phyloP scores from a whole-genome alignment of 2,888 invertebrate genomes.

The Cactoblastis cactorum region DNA sequence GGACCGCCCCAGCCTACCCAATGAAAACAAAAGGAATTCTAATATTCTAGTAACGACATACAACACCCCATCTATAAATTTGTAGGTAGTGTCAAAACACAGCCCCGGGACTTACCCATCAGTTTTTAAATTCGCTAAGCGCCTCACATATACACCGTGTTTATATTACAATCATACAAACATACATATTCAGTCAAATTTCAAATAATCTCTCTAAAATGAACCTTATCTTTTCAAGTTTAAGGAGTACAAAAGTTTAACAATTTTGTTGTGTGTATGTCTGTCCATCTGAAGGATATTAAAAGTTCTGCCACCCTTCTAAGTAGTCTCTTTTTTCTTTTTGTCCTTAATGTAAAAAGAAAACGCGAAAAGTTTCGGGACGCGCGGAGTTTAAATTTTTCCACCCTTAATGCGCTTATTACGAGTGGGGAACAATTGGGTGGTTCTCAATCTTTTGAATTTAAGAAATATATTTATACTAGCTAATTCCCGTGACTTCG shows the following conservation, averaged over 20 bases:
- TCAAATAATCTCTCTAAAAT: conserved; percentile 18
- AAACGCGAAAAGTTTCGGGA: conserved; percentile 69
- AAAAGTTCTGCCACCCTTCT: conserved; percentile 75
- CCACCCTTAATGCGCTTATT: conserved; percentile 77
- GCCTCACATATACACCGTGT: conserved; percentile 49
- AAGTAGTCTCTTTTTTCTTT: conserved; percentile 63
- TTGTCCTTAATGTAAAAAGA: conserved; percentile 76
- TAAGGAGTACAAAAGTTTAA: conserved; percentile 15
- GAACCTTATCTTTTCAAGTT: conserved; percentile 18
- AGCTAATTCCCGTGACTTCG: no score
- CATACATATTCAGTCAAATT: conserved; percentile 24
- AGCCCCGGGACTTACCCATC: conserved; percentile 43
- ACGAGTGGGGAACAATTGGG: conserved; percentile 57
- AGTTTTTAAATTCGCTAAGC: conserved; percentile 67
- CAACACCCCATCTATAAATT: neutral
- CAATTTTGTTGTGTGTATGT: conserved; percentile 18
- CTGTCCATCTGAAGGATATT: conserved; percentile 50
- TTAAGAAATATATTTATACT: no score
- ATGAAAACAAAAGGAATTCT: neutral
- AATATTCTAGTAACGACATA: neutral
- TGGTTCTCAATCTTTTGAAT: conserved; percentile 40
- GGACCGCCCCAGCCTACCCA: no score
- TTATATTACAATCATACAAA: conserved; percentile 53
- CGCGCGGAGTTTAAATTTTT: conserved; percentile 62
- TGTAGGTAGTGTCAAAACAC: conserved; percentile 34